Base-by-base conservation (phyloP, 2,113 vertebrate genomes). In the Psettodes erumei region DNA sequence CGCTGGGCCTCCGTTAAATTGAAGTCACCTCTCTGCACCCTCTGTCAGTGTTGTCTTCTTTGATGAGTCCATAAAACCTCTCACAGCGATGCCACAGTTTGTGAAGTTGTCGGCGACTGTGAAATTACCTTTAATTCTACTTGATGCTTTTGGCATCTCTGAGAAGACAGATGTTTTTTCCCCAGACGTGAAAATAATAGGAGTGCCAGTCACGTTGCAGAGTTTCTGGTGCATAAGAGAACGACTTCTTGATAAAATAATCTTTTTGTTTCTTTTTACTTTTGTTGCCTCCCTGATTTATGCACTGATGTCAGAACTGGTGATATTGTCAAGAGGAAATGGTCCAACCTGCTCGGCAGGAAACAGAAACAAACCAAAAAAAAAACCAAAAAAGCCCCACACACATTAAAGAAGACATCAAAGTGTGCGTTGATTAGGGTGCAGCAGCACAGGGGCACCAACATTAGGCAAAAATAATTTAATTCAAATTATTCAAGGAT, bases 401-500 rank as follows among this genome's bases (percentile, higher is more conserved):
- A 7, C 53, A 79, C 81, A 91, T 87, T 74, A 83, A 82, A 86
- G 61, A 72, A 87, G 85, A 92, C 86, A 90, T 93, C 89, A 93
- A 92, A 91, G 89, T 88, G 76, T 77, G n/a, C 51, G 66, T 56
- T 79, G 88, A 85, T 82, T 76, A 82, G 78, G 60, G 48, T 27
- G 75, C 83, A 73, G 79, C 73, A 43, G 75, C 77, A 58, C 68
- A 75, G 75, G 80, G 73, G 79, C 73, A 40, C 61, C 56, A 42
- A 69, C 82, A 79, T 84, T 56, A 89, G 70, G 60, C 45, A 35
- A 54, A n/a, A 86, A 73, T 75, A 81, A 81, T 78, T 70, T 33
- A 27, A 84, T 90, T 89, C 68, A 75, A 83, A 93, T 90, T 88
- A 89, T 92, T 89, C 82, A 82, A 84, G 84, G 79, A 91, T 90